Evolutionary conservation across 2,113 vertebrate species (phyloP), one percentile per base, ranked within the genome.

Genomic region (Sinocyclocheilus anophthalmus): DNA sequence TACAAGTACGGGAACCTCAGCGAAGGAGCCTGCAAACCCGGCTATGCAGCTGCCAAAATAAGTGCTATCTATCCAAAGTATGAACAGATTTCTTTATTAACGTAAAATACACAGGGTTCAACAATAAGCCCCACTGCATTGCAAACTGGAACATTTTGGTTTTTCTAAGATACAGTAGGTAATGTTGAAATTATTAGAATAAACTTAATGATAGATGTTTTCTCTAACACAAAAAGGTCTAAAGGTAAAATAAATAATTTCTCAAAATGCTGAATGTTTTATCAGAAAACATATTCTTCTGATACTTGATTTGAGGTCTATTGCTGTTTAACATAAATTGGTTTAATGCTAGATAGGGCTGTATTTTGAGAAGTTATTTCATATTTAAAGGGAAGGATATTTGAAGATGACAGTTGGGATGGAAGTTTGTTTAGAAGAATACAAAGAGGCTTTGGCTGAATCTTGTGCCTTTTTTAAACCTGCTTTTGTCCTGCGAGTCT

Each of bases 21-120:
- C 26, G 96, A 97, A 76, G 97, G 97, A 90, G 85, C 90, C 86
- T 99, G 98, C 94, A 99, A 96, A 85, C 96, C 96, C 9, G 97
- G 97, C 90, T 98, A 97, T 65, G 96, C 97, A 69, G 96, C 97
- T 76, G 96, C 97, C 67, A 95, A 98, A 93, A 99, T 99, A 97
- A 94, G 95, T 45, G 91, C 95, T 93, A 97, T 99, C 94, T 99
- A 97, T 89, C 98, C 98, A 86, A 97, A 97, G 98, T 99, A 95
- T 98, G 97, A 76, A 84, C 50, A 30, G 2, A 18, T 73, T 67
- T 59, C 3, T 48, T 77, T 39, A 45, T 39, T 1, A 42, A 61
- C 30, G 5, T 83, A 13, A 13, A 13, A 13, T 67, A 48, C 20
- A 48, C 42, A 50, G 13, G 8, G 3, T 53, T 73, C 11, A 14